phyloP scores from a whole-genome alignment of 2,113 vertebrate species.

The Pipa parva region DNA sequence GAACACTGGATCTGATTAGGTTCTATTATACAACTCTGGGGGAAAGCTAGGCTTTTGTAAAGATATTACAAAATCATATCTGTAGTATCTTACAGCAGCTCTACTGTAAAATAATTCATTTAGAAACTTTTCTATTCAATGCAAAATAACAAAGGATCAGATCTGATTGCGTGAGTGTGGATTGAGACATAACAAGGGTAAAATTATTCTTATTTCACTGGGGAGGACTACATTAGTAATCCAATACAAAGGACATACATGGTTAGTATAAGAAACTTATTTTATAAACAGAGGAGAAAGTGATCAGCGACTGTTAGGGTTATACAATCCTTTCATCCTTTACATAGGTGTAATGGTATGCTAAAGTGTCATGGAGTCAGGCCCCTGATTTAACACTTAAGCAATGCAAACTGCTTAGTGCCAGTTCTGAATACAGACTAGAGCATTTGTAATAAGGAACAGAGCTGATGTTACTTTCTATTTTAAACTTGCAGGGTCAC shows the following conservation, averaged over 20 bases:
- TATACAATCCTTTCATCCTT: conserved; percentile 12
- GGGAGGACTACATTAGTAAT: neutral
- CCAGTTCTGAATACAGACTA: conserved; percentile 3
- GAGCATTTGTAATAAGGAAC: neutral
- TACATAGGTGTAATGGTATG: conserved; percentile 20
- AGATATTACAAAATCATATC: too few species aligned
- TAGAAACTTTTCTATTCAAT: too few species aligned
- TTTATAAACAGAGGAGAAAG: conserved; percentile 3
- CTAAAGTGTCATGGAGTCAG: conserved; percentile 6
- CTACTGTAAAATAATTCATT: too few species aligned
- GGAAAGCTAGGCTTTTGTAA: too few species aligned
- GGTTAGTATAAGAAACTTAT: neutral
- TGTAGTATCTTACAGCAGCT: too few species aligned
- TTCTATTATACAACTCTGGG: too few species aligned
- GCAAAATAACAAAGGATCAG: too few species aligned
- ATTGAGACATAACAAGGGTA: too few species aligned
- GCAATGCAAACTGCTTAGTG: neutral
- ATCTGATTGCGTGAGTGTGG: too few species aligned
- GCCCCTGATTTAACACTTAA: conserved; percentile 11
- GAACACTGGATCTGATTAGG: too few species aligned
- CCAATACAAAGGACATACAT: neutral
- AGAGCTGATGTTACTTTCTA: conserved; percentile 14
- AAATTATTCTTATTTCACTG: too few species aligned
- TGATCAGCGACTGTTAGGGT: neutral
- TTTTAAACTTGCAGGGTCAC: conserved; percentile 29